A percentile compares a stretch with the other conserved stretches of the same genome.
Evolutionary conservation across 2,888 invertebrate genomes (phyloP).

Genomic region (Vanessa cardui): DNA sequence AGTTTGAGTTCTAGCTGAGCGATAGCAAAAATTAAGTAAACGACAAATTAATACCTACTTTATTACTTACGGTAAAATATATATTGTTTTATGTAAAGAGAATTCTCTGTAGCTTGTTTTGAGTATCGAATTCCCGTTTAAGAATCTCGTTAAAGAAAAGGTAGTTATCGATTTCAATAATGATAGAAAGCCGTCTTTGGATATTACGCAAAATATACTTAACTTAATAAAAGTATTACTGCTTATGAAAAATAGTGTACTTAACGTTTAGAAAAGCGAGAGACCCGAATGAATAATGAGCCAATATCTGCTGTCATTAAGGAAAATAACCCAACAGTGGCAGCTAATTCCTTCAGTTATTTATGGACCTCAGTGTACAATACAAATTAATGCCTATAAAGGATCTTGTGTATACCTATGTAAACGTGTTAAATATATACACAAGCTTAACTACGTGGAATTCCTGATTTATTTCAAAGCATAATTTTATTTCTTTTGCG

Average conservation of each 20-base stretch:
- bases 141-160: too few species aligned
- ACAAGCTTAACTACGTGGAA: too few species aligned
- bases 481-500: too few species aligned
- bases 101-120: too few species aligned
- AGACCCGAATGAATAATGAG: slow-evolving; percentile 41
- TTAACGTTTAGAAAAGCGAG: slow-evolving; percentile 28
- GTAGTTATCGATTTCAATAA: too few species aligned
- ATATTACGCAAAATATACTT: neutral
- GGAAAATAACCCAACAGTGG: slow-evolving; percentile 42
- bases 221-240: slow-evolving; percentile 2
- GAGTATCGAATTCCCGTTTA: too few species aligned
- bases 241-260: slow-evolving; percentile 14
- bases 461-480: too few species aligned
- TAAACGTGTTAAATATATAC: neutral
- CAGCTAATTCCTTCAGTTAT: slow-evolving; percentile 46
- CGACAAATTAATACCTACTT: slow-evolving; percentile 17
- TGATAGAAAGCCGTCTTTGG: neutral
- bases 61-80: too few species aligned
- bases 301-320: slow-evolving; percentile 43
- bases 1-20: slow-evolving; percentile 13
- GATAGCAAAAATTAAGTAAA: neutral
- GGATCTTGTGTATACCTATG: neutral
- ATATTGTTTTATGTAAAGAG: too few species aligned
- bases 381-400: slow-evolving; percentile 14
- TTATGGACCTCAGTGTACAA: slow-evolving; percentile 39